Evolutionary conservation across 1,140 invertebrate genomes (phyloP), one percentile per base, ranked within the genome.

Genomic region (Drosophila ambigua): DNA sequence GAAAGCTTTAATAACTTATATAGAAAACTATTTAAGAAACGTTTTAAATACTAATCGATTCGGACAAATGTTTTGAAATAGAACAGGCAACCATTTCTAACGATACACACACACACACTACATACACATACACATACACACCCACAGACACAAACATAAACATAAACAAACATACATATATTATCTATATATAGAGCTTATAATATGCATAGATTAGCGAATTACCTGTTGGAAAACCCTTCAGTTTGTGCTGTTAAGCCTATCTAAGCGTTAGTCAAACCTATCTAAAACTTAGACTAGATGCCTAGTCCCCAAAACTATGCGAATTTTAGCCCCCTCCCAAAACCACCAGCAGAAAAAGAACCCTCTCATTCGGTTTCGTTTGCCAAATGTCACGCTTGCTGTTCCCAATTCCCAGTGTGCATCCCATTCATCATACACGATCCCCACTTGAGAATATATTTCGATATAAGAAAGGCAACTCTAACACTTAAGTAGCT

Each of bases 1-100:
- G 89, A 90, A 90, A 90, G 89, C 89, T 90, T 90, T 90, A 90
- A 90, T 90, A 90, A 79, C 82, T 79, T 90, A 90, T 90, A 90
- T 90, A 88, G 69, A 88, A 54, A 80, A 77, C 68, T 85, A 87
- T 84, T 84, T 84, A 90, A 80, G 88, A 84, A 72, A 81, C 62
- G 72, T 90, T 90, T 90, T 90, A 87, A 87, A 76, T 85, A 87
- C 67, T 81, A 72, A 72, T 68, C 69, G 73, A 83, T 62, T 64
- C 69, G 67, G 58, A 65, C 61, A 48, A 69, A 58, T 73, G 65
- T 66, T 66, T 63, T 60, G 28, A 48, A 69, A 64, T 59, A 68
- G 48, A 60, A 74, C 24, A 61, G 48, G 44, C 24, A 65, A 24
- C 66, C 51, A 62, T 44, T 53, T 44, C 39, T 13, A 5, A 43